These are phyloP conservation scores for Litocranius walleri DNA, from an alignment of 2,113 vertebrate species.

Conservation along the genomic window DNA sequence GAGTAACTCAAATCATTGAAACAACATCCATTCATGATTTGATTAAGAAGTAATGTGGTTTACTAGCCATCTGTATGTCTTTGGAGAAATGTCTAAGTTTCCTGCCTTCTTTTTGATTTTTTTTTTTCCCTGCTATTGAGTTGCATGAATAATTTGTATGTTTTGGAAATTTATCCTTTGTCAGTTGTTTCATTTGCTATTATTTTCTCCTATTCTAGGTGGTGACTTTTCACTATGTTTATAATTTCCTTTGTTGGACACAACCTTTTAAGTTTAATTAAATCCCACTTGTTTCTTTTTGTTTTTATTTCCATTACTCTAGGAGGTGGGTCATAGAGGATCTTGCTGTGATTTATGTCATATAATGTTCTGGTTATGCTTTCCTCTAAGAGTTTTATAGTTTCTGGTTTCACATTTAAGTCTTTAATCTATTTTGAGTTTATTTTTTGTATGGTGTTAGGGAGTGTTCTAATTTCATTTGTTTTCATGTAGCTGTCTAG, in stretches of 20 bases:
- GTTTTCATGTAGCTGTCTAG: neutral
- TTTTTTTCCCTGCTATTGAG: too few species aligned
- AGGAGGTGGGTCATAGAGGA: neutral
- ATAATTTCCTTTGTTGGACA: neutral
- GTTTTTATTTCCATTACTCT: neutral
- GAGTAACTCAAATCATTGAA: neutral
- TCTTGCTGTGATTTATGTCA: neutral
- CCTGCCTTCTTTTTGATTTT: neutral
- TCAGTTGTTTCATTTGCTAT: too few species aligned
- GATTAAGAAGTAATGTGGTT: neutral
- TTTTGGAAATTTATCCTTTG: too few species aligned
- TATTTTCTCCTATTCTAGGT: too few species aligned
- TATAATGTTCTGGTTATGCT: neutral
- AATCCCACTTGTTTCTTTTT: neutral
- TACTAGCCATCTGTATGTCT: neutral
- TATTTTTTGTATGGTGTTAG: neutral
- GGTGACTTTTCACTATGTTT: too few species aligned
- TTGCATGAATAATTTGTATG: too few species aligned
- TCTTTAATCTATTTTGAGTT: neutral
- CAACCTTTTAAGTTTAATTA: neutral
- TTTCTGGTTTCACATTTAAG: neutral
- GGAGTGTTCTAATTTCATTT: neutral
- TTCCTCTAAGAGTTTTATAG: neutral
- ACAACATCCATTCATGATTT: neutral
- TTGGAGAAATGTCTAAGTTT: neutral